Evolutionary conservation across 2,113 vertebrate species (phyloP).

Genomic region (Plecotus auritus): DNA sequence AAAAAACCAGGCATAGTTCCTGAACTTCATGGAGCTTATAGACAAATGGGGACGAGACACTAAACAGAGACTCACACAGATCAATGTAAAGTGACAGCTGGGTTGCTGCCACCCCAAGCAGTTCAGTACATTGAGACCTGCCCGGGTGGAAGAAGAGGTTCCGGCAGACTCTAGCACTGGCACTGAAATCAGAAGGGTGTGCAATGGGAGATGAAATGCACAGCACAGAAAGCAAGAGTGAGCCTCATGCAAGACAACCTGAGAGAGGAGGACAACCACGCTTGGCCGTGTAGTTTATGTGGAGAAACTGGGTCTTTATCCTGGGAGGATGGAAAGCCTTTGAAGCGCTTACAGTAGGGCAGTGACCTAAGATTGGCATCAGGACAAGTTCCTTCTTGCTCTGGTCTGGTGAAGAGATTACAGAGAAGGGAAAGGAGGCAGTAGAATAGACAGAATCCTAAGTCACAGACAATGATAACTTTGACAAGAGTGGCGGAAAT

Average conservation of each 20-base stretch:
- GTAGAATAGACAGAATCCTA: background rate
- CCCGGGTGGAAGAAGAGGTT: background rate
- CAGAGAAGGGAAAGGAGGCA: background rate
- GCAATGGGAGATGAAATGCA: no score
- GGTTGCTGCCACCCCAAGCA: background rate
- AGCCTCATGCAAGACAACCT: background rate
- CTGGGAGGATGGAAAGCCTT: background rate
- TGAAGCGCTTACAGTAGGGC: background rate
- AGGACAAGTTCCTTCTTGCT: background rate
- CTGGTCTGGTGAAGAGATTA: background rate
- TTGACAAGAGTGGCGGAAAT: background rate
- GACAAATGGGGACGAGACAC: background rate
- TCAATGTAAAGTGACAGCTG: background rate
- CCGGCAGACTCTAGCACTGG: background rate
- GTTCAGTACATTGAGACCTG: rapidly evolving
- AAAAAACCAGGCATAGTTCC: background rate
- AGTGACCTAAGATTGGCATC: background rate
- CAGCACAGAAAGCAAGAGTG: background rate
- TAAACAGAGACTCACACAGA: background rate
- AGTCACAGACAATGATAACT: background rate
- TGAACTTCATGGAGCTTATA: background rate
- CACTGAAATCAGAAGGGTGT: background rate
- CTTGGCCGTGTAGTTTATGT: background rate
- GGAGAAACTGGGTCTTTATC: background rate
- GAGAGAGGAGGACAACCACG: background rate